Percentiles rank a stretch among this genome's conserved stretches.
Conservation (phyloP, 1,140 invertebrate species). For the Marisa cornuarietis region DNA sequence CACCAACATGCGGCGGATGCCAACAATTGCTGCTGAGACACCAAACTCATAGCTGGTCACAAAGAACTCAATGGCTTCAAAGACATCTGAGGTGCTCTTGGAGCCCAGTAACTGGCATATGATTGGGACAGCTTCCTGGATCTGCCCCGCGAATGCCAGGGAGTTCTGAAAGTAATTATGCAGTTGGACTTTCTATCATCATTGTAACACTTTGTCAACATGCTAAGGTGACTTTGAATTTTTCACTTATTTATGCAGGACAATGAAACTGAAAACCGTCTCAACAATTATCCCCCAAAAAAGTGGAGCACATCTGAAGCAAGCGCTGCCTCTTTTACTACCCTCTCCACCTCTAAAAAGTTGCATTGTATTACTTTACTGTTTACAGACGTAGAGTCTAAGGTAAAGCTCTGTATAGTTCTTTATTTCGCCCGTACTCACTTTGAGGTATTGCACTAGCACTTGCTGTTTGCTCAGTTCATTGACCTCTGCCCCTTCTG, state of each 20-base stretch:
- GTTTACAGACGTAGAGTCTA: no score
- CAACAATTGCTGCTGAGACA: constrained; percentile 74
- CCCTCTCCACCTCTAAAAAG: no score
- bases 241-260: no score
- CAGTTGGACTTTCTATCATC: no score
- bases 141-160: constrained; percentile 73
- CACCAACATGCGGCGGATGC: constrained; percentile 79
- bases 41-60: constrained; percentile 80
- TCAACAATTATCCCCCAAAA: no score
- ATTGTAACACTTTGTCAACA: no score
- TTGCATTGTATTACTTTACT: neutral
- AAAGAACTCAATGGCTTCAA: constrained; percentile 87
- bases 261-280: no score
- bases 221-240: no score
- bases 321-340: no score
- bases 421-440: constrained; percentile 22
- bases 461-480: constrained; percentile 63
- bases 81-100: constrained; percentile 78
- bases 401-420: no score
- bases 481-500: constrained; percentile 11
- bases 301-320: no score
- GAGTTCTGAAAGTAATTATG: constrained; percentile 69
- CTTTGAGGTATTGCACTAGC: constrained; percentile 64
- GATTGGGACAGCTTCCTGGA: constrained; percentile 77
- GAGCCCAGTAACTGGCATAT: constrained; percentile 80